These are phyloP conservation scores for Anaspis maculata DNA, from an alignment of 2,888 invertebrate species.

Conservation along the genomic window DNA sequence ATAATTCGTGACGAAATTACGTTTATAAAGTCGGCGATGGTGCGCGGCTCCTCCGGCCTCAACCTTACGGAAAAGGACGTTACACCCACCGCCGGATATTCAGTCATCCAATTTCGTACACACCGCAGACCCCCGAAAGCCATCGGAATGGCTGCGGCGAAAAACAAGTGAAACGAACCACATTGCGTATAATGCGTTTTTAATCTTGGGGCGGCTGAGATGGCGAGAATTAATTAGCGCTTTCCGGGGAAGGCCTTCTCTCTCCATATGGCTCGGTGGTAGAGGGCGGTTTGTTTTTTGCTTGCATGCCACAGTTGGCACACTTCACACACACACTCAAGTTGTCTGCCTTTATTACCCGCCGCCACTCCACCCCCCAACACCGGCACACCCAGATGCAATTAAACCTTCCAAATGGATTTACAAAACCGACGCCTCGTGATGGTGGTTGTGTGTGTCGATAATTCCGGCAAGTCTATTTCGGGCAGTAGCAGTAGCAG, in stretches of 20 bases:
- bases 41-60: too few species aligned
- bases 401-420: too few species aligned
- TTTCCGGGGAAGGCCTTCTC: background rate
- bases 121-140: background rate
- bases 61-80: too few species aligned
- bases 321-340: background rate
- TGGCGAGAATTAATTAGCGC: background rate
- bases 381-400: too few species aligned
- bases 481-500: too few species aligned
- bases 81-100: too few species aligned
- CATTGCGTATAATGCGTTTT: background rate
- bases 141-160: background rate
- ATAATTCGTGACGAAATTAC: conserved; percentile 8
- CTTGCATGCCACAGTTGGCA: background rate
- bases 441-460: too few species aligned
- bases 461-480: too few species aligned
- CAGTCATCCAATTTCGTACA: background rate
- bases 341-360: background rate
- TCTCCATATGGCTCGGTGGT: background rate
- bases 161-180: background rate
- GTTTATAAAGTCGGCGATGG: too few species aligned
- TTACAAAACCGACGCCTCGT: too few species aligned
- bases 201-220: background rate
- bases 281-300: background rate
- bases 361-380: too few species aligned